Base-by-base conservation (phyloP, 2,888 invertebrate species). In the Nomada hirtipes region DNA sequence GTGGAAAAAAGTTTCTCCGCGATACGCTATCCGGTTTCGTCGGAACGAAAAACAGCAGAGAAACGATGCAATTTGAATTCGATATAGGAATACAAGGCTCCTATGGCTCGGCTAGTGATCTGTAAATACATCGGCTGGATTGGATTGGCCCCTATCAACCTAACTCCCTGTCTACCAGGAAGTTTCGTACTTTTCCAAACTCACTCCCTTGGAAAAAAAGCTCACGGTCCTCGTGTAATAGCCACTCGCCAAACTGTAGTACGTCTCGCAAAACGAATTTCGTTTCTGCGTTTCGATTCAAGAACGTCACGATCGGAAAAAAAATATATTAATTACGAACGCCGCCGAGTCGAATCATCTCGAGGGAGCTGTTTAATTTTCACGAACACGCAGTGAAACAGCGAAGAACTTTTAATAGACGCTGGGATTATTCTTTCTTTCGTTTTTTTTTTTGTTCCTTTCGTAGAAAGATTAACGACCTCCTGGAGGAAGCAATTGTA, bases 111-210 rank as follows among this genome's bases (percentile, higher is more conserved):
- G 84, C 87, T 89, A 90, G 88, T 91, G 91, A 91, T 91, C 91
- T 91, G 91, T 92, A 91, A 91, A 90, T 92, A 91, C 88, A 90
- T 90, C 89, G 87, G 73, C 78, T 82, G 87, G 85, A 91, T 91
- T 91, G 91, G 90, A 90, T 90, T 88, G 90, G 86, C 87, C 88
- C 88, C 89, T 88, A 89, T 88, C 84, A 84, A 76, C 78, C 85
- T 87, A 90, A 88, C 90, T 88, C 85, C 84, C 88, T 78, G 82
- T 85, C 86, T 85, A 87, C 86, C 81, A 82, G 84, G 75, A 88
- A 88, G 85, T 90, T 87, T 89, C 82, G 85, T 89, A 90, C 88
- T 91, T 90, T 90, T 79, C 78, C 88, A 71, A 88, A 86, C 85
- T 88, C 84, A 75, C 70, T 87, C 86, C 79, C 76, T 76, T 76